These are phyloP conservation scores for Anastrepha ludens DNA, from an alignment of 1,140 invertebrate species.

Conservation along the genomic window DNA sequence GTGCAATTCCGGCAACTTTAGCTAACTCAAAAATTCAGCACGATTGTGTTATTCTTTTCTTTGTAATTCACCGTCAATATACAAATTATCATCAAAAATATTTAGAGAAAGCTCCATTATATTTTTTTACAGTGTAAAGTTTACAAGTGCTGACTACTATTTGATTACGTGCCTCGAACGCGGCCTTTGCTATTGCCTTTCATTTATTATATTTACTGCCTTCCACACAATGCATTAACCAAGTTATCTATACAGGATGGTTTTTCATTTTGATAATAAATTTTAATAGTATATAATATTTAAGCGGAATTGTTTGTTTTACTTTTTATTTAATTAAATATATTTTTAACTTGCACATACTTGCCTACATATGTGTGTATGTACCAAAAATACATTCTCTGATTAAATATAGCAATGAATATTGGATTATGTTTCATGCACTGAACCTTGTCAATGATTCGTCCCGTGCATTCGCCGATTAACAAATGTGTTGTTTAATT, in stretches of 20 bases:
- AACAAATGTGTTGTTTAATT: too few species aligned
- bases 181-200: conserved; percentile 24
- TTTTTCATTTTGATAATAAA: neutral
- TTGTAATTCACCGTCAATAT: too few species aligned
- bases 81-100: too few species aligned
- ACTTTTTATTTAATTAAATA: conserved; percentile 6
- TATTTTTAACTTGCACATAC: neutral
- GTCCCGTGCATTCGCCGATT: neutral
- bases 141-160: too few species aligned
- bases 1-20: too few species aligned
- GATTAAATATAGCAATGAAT: neutral
- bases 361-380: neutral
- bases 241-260: neutral
- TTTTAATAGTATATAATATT: conserved; percentile 24
- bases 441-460: neutral
- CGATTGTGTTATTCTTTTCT: too few species aligned
- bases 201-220: conserved; percentile 57
- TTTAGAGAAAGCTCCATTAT: too few species aligned
- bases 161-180: too few species aligned
- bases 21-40: too few species aligned
- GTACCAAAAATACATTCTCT: conserved; percentile 12
- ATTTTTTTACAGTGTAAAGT: too few species aligned
- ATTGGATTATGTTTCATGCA: neutral
- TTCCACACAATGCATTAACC: neutral
- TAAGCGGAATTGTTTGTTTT: conserved; percentile 1